These are phyloP conservation scores for Lasioglossum pauxillum DNA, from an alignment of 2,888 invertebrate genomes.

Conservation along the genomic window DNA sequence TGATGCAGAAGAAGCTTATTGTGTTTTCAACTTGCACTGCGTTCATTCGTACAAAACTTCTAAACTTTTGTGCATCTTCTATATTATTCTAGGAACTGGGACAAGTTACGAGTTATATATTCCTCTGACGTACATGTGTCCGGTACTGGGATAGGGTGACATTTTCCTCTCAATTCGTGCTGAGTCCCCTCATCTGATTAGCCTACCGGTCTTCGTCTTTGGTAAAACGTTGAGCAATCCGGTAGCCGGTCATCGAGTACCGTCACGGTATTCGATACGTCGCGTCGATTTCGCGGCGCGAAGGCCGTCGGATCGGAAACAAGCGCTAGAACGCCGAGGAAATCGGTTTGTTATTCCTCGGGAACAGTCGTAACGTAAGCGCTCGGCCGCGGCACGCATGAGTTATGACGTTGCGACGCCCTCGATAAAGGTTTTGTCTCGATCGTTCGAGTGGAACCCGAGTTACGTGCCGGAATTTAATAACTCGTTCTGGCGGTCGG, in stretches of 20 bases:
- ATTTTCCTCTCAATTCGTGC: no score
- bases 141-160: no score
- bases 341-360: conserved; percentile 53
- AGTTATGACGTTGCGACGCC: conserved; percentile 53
- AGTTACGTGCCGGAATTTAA: conserved; percentile 67
- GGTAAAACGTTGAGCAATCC: neutral
- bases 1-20: no score
- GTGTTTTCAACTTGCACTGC: no score
- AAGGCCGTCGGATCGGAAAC: neutral
- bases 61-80: no score
- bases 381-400: conserved; percentile 52
- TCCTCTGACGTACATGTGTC: no score
- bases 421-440: conserved; percentile 49
- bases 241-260: neutral
- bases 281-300: neutral
- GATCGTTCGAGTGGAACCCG: conserved; percentile 37
- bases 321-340: neutral
- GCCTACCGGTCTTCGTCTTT: no score
- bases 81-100: no score
- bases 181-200: no score
- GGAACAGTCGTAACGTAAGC: conserved; percentile 36
- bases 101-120: no score
- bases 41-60: no score
- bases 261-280: neutral
- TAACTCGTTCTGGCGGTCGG: conserved; percentile 33